Evolutionary conservation across 2,888 invertebrate genomes (phyloP).

Genomic region (Lymantria monacha): DNA sequence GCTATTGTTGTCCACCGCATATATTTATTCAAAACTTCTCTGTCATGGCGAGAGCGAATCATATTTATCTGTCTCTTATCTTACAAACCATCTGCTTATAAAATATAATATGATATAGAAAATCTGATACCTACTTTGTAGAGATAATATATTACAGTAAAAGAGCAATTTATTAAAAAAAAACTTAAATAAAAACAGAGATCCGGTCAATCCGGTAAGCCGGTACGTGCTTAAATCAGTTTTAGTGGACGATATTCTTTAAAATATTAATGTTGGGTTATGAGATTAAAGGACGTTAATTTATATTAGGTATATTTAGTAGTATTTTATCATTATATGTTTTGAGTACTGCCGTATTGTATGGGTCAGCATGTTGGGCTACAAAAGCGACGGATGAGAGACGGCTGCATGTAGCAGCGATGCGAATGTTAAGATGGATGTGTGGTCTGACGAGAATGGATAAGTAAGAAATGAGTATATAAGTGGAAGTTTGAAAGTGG

Average conservation of each 20-base stretch:
- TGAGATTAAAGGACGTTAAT: background rate
- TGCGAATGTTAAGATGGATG: too few relatives aligned
- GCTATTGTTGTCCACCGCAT: constrained; percentile 29
- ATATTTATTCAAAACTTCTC: constrained; percentile 24
- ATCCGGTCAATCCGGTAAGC: constrained; percentile 40
- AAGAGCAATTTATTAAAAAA: constrained; percentile 52
- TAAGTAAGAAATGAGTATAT: too few relatives aligned
- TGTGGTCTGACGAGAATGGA: too few relatives aligned
- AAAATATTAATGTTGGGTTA: background rate
- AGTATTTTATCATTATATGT: too few relatives aligned
- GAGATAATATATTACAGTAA: constrained; percentile 48
- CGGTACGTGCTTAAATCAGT: constrained; percentile 35
- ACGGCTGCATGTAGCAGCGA: too few relatives aligned
- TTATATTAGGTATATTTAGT: background rate
- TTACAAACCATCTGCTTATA: constrained; percentile 37
- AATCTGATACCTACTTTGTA: constrained; percentile 38
- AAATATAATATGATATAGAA: constrained; percentile 42
- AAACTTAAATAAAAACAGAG: constrained; percentile 46
- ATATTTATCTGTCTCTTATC: constrained; percentile 35
- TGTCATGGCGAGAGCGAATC: constrained; percentile 35
- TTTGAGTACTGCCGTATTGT: too few relatives aligned
- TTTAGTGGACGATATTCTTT: constrained; percentile 12
- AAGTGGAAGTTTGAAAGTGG: too few relatives aligned
- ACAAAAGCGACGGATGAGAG: too few relatives aligned
- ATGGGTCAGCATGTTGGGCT: too few relatives aligned